A percentile compares a stretch with the other conserved stretches of the same genome.
Conservation (phyloP, 2,797 vertebrate genomes). For the Sternotherus odoratus region DNA sequence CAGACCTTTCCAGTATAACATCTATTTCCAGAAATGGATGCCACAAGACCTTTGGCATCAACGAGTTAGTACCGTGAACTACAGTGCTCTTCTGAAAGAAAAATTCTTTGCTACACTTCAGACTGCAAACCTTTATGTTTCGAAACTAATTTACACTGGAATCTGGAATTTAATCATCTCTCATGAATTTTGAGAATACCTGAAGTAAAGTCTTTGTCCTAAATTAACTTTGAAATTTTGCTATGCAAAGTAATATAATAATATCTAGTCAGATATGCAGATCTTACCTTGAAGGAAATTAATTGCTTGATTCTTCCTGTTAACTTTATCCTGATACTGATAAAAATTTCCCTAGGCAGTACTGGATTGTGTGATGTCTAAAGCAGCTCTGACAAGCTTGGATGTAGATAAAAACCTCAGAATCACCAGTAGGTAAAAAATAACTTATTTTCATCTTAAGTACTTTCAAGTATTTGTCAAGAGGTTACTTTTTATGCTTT, state of each 20-base stretch:
- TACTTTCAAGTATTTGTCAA: background rate
- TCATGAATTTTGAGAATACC: slow-evolving; percentile 63
- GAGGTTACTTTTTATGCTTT: background rate
- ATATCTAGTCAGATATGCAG: slow-evolving; percentile 71
- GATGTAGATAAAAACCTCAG: slow-evolving; percentile 18
- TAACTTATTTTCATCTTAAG: background rate
- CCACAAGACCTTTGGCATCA: slow-evolving; percentile 58
- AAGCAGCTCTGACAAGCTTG: slow-evolving; percentile 21
- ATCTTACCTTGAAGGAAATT: slow-evolving; percentile 77
- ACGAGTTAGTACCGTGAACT: slow-evolving; percentile 65
- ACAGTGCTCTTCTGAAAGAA: slow-evolving; percentile 29
- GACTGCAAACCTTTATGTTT: slow-evolving; percentile 44
- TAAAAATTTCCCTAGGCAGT: slow-evolving; percentile 62
- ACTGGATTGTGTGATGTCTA: slow-evolving; percentile 33
- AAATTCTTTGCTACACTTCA: slow-evolving; percentile 39
- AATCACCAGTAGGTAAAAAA: background rate
- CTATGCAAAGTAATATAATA: slow-evolving; percentile 70
- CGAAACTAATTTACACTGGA: slow-evolving; percentile 73
- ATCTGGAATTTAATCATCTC: slow-evolving; percentile 76
- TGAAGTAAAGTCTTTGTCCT: slow-evolving; percentile 55
- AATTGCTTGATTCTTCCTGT: slow-evolving; percentile 75
- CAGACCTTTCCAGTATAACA: slow-evolving; percentile 53
- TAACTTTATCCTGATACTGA: slow-evolving; percentile 69
- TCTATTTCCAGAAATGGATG: slow-evolving; percentile 26
- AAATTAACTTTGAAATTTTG: slow-evolving; percentile 76